Evolutionary conservation across 2,888 invertebrate species (phyloP).

Genomic region (Agrenia bidenticulata): DNA sequence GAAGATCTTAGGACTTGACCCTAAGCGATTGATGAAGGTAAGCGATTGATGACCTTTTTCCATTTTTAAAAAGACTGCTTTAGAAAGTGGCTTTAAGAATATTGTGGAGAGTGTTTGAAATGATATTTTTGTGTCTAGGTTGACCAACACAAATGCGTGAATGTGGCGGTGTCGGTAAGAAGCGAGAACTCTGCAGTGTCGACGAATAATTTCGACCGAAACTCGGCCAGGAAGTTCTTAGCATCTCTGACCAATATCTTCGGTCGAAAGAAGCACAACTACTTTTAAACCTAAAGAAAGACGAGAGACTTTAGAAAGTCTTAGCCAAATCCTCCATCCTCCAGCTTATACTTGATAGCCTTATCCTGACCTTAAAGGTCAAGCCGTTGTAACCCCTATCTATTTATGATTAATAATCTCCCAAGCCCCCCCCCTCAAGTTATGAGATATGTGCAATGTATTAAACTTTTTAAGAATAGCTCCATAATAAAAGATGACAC

Average conservation of each 20-base stretch:
- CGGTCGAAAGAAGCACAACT: conserved; percentile 50
- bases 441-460: too few relatives aligned
- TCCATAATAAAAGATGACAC: too few relatives aligned
- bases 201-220: conserved; percentile 50
- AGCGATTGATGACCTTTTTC: not conserved
- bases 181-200: conserved; percentile 51
- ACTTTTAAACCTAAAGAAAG: conserved; percentile 25
- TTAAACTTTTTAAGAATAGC: too few relatives aligned
- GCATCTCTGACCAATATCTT: conserved; percentile 52
- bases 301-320: too few relatives aligned
- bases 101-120: not conserved
- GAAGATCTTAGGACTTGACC: conserved; percentile 51
- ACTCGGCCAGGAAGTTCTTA: conserved; percentile 51
- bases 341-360: too few relatives aligned
- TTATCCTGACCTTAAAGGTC: too few relatives aligned
- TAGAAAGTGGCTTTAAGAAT: too few relatives aligned
- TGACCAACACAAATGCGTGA: conserved; percentile 51
- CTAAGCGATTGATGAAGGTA: conserved; percentile 51
- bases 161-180: conserved; percentile 52
- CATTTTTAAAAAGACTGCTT: conserved; percentile 3
- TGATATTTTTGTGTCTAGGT: conserved; percentile 33
- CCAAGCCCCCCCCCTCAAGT: too few relatives aligned
- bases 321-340: too few relatives aligned
- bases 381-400: too few relatives aligned
- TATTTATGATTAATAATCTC: too few relatives aligned